Conservation (phyloP, 2,797 vertebrate species). For the Acanthornis magna region DNA sequence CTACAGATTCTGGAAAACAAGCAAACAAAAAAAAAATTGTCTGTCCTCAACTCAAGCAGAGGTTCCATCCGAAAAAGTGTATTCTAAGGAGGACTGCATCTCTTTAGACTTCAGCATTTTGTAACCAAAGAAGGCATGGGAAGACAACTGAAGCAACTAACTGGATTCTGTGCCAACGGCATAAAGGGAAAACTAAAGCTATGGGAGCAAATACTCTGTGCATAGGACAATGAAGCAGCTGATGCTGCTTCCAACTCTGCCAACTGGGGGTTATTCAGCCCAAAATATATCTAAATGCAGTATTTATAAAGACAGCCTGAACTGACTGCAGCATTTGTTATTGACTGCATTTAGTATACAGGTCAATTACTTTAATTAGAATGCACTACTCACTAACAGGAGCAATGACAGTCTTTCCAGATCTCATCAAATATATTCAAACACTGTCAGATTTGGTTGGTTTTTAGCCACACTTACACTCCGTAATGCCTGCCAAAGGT, state of each 20-base stretch:
- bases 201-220: neutral
- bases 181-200: neutral
- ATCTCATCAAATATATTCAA: neutral
- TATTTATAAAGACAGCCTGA: neutral
- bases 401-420: neutral
- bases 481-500: neutral
- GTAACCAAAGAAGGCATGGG: neutral
- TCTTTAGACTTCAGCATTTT: neutral
- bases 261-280: neutral
- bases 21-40: neutral
- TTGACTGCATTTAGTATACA: neutral
- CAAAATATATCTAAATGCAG: neutral
- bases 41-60: neutral
- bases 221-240: neutral
- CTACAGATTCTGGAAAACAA: neutral
- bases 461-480: neutral
- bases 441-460: neutral
- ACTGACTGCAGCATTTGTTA: neutral
- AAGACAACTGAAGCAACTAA: neutral
- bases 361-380: neutral
- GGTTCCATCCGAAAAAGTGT: neutral
- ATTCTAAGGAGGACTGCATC: neutral
- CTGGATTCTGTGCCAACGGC: neutral
- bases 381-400: neutral
- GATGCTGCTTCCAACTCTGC: neutral